Evolutionary conservation across 2,797 vertebrate genomes (phyloP), one percentile per base, ranked within the genome.

Genomic region (Borostomias antarcticus): DNA sequence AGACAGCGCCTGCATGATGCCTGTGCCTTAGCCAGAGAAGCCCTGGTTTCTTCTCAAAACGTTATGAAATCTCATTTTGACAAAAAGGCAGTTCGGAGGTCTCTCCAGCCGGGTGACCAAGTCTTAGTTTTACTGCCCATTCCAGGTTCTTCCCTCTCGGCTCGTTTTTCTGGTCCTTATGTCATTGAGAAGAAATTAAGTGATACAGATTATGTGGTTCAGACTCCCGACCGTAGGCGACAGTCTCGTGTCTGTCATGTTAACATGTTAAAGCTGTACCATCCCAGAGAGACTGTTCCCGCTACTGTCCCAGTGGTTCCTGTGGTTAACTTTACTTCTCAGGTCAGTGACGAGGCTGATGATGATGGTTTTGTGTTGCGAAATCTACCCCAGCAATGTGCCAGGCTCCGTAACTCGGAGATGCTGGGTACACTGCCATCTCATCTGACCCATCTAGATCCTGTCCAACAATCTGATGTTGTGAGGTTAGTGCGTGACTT

Each of bases 211-310:
- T 58, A 66, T 48, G 64, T 66, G 5, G 28, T 66, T 21, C 10
- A 30, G 5, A 65, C 63, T 10, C 63, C 63, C 35, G 63, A 65
- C 4, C n/a, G 11, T 15, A 65, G 21, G 21, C 21, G 37, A 0
- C 19, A 28, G 9, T 37, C 10, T 1, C 32, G 25, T 2, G 52
- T 43, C 2, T 65, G 51, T 53, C 63, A 65, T 28, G 25, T 56
- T 11, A 65, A 57, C 21, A 64, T 64, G 62, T 29, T 52, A 2
- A 64, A 64, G 19, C 19, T 51, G 19, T 64, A 64, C 53, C 19
- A 64, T 64, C 15, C 23, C 19, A 6, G 50, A 6, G 50, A n/a
- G n/a, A n/a, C n/a, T n/a, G n/a, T n/a, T n/a, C 40, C 40, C 40
- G 50, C 5, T 19, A 4, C 21, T 10, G 4, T 10, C 5, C 5